A percentile compares a stretch with the other conserved stretches of the same genome.
phyloP scores from a whole-genome alignment of 2,888 invertebrate species.

The Lamellibrachia columna region DNA sequence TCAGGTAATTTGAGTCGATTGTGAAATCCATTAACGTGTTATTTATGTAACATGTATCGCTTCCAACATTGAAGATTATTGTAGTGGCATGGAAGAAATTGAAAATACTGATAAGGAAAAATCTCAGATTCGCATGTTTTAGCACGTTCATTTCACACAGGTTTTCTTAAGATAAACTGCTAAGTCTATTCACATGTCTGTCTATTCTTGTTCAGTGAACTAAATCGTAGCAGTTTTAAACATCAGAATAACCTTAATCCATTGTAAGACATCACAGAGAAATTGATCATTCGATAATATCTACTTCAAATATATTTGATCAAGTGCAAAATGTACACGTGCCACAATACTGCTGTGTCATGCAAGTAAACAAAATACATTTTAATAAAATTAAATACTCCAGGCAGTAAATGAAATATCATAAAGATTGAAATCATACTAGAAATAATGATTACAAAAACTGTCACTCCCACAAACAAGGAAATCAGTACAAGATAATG shows the following conservation, averaged over 20 bases:
- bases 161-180: neutral
- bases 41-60: neutral
- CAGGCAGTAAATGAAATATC: neutral
- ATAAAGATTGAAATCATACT: neutral
- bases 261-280: neutral
- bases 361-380: neutral
- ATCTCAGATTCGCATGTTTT: neutral
- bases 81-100: neutral
- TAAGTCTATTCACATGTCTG: neutral
- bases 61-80: neutral
- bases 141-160: neutral
- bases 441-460: neutral
- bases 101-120: neutral
- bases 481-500: neutral
- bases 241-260: neutral
- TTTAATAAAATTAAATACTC: neutral
- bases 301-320: neutral
- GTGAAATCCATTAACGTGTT: neutral
- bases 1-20: neutral
- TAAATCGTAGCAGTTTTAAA: neutral
- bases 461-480: neutral
- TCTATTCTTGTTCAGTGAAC: neutral
- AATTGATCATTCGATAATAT: neutral
- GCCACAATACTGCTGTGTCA: neutral
- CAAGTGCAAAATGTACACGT: neutral